Percentiles rank a stretch among this genome's conserved stretches.
Conservation (phyloP, 2,888 invertebrate species). For the Fabriciana adippe region DNA sequence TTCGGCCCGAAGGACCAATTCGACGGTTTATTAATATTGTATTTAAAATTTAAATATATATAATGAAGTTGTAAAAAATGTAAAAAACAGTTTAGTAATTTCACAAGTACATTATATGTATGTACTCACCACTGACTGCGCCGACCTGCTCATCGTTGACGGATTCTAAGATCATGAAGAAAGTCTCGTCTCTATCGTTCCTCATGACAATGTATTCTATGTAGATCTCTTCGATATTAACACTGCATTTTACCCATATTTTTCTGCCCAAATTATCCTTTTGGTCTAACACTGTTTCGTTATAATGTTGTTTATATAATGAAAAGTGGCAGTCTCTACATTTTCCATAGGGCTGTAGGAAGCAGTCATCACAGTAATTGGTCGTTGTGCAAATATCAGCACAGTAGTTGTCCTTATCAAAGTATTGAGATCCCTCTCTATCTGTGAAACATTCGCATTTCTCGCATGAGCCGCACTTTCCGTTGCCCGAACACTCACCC, state of each 20-base stretch:
- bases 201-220: constrained; percentile 57
- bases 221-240: constrained; percentile 47
- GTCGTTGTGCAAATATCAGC: constrained; percentile 59
- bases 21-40: constrained; percentile 13
- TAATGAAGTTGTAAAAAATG: neutral
- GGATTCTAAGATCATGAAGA: constrained; percentile 56
- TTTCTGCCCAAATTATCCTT: constrained; percentile 48
- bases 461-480: constrained; percentile 58
- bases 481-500: constrained; percentile 66
- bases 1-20: constrained; percentile 22
- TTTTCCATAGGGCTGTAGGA: constrained; percentile 42
- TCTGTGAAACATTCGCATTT: constrained; percentile 59
- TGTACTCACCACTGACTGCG: constrained; percentile 53
- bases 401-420: constrained; percentile 57
- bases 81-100: neutral
- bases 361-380: constrained; percentile 55
- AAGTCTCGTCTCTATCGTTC: constrained; percentile 44
- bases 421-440: constrained; percentile 63
- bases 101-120: neutral
- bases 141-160: constrained; percentile 39
- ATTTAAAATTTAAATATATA: constrained; percentile 2
- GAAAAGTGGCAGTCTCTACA: constrained; percentile 36
- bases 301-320: constrained; percentile 45
- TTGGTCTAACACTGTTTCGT: constrained; percentile 45
- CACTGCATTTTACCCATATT: constrained; percentile 62